Percentiles rank a stretch among this genome's conserved stretches.
Conservation (phyloP, 2,888 invertebrate genomes). For the Diloba caeruleocephala region DNA sequence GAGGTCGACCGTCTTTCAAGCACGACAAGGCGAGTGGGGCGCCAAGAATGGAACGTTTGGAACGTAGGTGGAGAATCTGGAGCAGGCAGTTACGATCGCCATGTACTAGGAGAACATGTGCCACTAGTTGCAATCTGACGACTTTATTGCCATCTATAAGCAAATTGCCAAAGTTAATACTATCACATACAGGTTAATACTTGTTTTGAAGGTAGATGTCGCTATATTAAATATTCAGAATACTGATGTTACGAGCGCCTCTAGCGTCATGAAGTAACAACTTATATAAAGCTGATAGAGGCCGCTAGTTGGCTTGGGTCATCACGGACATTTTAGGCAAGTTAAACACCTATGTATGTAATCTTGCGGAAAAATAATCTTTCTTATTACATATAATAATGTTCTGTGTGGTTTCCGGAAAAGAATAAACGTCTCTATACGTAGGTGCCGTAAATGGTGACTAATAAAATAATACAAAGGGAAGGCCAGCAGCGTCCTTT, state of each 20-base stretch:
- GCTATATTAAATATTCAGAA: not conserved
- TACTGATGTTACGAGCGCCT: not conserved
- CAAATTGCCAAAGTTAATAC: slow-evolving; percentile 17
- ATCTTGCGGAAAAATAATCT: too few species aligned
- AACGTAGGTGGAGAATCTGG: slow-evolving; percentile 88
- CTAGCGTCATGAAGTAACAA: not conserved
- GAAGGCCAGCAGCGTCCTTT: too few species aligned
- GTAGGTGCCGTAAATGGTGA: too few species aligned
- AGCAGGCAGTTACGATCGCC: slow-evolving; percentile 88
- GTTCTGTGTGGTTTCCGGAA: too few species aligned
- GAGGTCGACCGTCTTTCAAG: slow-evolving; percentile 46
- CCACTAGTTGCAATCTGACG: slow-evolving; percentile 9
- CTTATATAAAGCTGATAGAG: not conserved
- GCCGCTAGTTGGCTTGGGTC: not conserved
- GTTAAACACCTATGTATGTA: too few species aligned
- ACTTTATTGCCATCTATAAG: slow-evolving; percentile 38
- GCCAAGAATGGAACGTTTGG: slow-evolving; percentile 80
- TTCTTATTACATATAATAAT: too few species aligned
- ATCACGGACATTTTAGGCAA: not conserved
- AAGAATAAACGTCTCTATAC: too few species aligned
- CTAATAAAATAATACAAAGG: too few species aligned
- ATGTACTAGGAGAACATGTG: slow-evolving; percentile 80
- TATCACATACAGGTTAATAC: not conserved
- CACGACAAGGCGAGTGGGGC: slow-evolving; percentile 38
- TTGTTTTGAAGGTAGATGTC: slow-evolving; percentile 25